Evolutionary conservation across 1,140 invertebrate genomes (phyloP).

Genomic region (Magallana ariakensis): DNA sequence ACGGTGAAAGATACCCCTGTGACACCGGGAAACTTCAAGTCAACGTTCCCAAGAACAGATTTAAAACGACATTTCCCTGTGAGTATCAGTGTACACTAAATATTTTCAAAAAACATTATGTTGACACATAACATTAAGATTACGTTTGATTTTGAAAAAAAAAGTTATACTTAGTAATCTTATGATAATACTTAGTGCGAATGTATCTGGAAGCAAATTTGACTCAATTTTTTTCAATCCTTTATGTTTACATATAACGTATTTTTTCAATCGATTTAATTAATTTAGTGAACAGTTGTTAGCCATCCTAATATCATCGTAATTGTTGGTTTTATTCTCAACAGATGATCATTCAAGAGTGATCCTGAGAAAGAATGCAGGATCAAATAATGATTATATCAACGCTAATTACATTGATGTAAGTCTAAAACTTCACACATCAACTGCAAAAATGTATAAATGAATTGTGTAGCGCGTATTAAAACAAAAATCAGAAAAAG

Average conservation of each 20-base stretch:
- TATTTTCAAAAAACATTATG: not conserved
- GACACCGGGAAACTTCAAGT: not conserved
- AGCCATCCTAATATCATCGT: not conserved
- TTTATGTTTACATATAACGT: not conserved
- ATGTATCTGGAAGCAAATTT: not conserved
- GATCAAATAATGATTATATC: not conserved
- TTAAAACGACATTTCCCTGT: not conserved
- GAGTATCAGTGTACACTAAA: not conserved
- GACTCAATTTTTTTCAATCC: not conserved
- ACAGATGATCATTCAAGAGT: conserved; percentile 18
- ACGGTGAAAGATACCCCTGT: not conserved
- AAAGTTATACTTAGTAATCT: not conserved
- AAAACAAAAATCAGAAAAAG: too few species aligned
- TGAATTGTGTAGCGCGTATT: too few species aligned
- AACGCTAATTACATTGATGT: conserved; percentile 7
- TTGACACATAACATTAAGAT: not conserved
- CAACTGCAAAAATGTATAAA: too few species aligned
- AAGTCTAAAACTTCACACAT: too few species aligned
- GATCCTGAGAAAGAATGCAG: not conserved
- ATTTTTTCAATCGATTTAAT: not conserved
- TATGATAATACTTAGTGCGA: not conserved
- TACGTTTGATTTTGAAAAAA: not conserved
- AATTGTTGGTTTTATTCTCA: not conserved
- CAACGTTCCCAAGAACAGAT: not conserved
- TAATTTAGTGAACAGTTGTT: too few species aligned